A percentile compares a stretch with the other conserved stretches of the same genome.
Conservation (phyloP, 2,113 vertebrate species). For the Psilopogon haemacephalus region DNA sequence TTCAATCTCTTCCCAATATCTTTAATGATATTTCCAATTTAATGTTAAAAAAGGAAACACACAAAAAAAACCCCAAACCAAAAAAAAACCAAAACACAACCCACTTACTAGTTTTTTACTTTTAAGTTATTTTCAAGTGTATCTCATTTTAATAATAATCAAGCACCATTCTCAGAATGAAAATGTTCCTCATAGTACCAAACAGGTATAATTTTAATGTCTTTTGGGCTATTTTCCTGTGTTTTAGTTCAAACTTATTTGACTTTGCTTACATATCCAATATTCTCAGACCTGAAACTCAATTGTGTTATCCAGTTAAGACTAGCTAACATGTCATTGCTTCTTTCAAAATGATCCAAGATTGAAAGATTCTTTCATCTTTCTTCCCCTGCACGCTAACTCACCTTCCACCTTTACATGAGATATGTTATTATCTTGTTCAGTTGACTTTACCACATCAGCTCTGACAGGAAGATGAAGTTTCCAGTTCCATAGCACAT, state of each 20-base stretch:
- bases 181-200: neutral
- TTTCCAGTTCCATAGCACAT: conserved; percentile 15
- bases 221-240: neutral
- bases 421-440: conserved; percentile 67
- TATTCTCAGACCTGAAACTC: neutral
- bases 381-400: conserved; percentile 6
- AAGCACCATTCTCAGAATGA: neutral
- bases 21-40: neutral
- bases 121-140: neutral
- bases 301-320: neutral
- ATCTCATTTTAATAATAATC: neutral
- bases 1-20: neutral
- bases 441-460: conserved; percentile 60
- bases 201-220: neutral
- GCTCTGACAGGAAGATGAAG: conserved; percentile 73
- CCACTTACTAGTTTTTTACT: neutral
- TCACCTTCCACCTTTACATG: conserved; percentile 68
- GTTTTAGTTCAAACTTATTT: neutral
- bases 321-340: neutral
- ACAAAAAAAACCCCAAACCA: neutral
- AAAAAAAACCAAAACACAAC: neutral
- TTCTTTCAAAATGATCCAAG: conserved; percentile 2
- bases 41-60: neutral
- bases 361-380: conserved; percentile 53
- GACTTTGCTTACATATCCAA: neutral